Evolutionary conservation across 1,140 invertebrate species (phyloP), one percentile per base, ranked within the genome.

Genomic region (Drosophila yakuba): DNA sequence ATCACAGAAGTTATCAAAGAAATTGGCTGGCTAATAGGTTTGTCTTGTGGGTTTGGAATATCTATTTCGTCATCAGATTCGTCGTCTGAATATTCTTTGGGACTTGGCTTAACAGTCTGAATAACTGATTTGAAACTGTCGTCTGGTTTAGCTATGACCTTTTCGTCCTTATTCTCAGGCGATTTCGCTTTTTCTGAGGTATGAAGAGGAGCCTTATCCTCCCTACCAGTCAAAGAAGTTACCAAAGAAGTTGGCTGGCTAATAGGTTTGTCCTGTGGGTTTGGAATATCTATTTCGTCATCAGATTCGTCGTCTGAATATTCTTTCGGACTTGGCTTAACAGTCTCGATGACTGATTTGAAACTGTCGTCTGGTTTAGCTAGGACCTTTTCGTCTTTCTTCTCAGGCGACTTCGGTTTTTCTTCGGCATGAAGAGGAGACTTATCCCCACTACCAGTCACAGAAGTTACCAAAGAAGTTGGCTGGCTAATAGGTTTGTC

Each of bases 351-450:
- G 2, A 17, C 17, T 0, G 51, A 66, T 7, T 43, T 67, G 25
- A 58, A 54, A 45, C 68, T 78, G n/a, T 72, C 54, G 3, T 63
- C 45, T 52, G 15, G 17, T 12, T 45, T 72, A 20, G 3, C 20
- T 23, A 11, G 43, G 17, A 45, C 11, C 4, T 12, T 45, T 20
- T 45, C 17, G 43, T 11, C 17, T 45, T 45, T 45, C 4, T 23
- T 14, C 1, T 58, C 58, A 61, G 35, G 11, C 4, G 63, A 11
- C 41, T 51, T 56, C 2, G 38, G 25, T 17, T 59, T 68, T 3
- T 66, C 63, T 10, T 66, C 63, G 4, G 3, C 3, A 17, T 20
- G 8, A 17, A 44, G 1, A 11, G 43, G 10, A 11, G 4, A 44
- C 4, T 11, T 44, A 11, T 11, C 17, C 15, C 2, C 43, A 3